phyloP scores from a whole-genome alignment of 92 coral and sea anemone species.

The Metridium senile region DNA sequence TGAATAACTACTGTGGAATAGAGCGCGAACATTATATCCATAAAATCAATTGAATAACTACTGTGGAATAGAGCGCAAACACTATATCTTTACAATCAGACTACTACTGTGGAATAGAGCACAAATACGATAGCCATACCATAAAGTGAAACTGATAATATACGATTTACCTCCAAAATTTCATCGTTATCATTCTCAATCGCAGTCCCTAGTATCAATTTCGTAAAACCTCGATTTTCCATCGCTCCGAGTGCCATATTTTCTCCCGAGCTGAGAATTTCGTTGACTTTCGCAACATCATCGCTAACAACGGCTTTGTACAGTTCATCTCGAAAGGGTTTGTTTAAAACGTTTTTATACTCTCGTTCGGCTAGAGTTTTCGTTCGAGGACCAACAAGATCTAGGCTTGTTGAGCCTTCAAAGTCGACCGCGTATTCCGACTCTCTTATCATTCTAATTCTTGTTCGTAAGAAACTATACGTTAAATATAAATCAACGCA shows the following conservation, averaged over 20 bases:
- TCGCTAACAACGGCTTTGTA: slow-evolving; percentile 14
- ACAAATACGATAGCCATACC: not conserved
- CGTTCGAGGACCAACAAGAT: not conserved
- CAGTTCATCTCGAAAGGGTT: slow-evolving; percentile 4
- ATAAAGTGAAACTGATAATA: not conserved
- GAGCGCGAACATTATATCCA: too few relatives aligned
- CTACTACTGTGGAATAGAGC: too few relatives aligned
- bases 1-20: too few relatives aligned
- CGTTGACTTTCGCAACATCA: not conserved
- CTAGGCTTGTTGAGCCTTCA: not conserved
- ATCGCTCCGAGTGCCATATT: not conserved
- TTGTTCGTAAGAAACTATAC: too few relatives aligned
- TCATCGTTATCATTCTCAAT: slow-evolving; percentile 23
- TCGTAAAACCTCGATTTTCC: slow-evolving; percentile 13
- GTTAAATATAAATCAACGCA: too few relatives aligned
- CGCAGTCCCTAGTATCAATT: slow-evolving; percentile 26
- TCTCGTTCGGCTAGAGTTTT: slow-evolving; percentile 27
- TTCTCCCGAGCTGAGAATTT: not conserved
- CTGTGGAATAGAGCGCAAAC: too few relatives aligned
- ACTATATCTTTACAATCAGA: too few relatives aligned
- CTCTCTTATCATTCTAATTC: too few relatives aligned
- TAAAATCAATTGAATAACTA: too few relatives aligned
- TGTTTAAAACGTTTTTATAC: slow-evolving; percentile 12
- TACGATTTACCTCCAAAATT: slow-evolving; percentile 3
- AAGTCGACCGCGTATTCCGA: too few relatives aligned